These are phyloP conservation scores for Pseudococcus longispinus DNA, from an alignment of 2,888 invertebrate species.

Conservation along the genomic window DNA sequence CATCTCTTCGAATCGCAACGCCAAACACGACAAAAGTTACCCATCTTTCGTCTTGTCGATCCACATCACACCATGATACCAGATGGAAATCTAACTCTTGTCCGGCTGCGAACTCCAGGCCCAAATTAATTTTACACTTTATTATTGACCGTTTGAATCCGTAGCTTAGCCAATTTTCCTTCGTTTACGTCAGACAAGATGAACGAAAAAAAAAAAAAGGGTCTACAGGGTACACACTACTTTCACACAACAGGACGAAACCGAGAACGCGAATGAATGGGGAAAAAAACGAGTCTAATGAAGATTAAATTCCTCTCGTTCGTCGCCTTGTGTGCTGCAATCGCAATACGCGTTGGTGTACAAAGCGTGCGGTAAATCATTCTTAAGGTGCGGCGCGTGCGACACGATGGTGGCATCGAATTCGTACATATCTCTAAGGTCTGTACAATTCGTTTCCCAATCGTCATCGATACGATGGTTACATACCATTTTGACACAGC, in stretches of 20 bases:
- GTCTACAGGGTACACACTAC: neutral
- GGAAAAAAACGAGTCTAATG: neutral
- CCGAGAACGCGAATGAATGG: neutral
- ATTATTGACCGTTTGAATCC: conserved; percentile 1
- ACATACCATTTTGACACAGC: too few relatives aligned
- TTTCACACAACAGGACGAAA: neutral
- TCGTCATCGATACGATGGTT: neutral
- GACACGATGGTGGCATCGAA: neutral
- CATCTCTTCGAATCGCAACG: too few relatives aligned
- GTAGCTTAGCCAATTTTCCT: conserved; percentile 12
- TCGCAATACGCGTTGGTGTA: neutral
- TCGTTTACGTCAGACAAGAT: neutral
- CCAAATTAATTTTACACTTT: conserved; percentile 23
- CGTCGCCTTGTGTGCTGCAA: neutral
- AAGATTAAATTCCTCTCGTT: neutral
- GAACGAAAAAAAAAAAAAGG: neutral
- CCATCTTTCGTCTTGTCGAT: too few relatives aligned
- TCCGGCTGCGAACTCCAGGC: neutral
- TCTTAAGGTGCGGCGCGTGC: neutral
- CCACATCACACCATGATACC: neutral
- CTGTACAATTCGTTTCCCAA: neutral
- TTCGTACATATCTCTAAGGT: neutral
- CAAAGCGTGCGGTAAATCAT: neutral
- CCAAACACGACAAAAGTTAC: too few relatives aligned
- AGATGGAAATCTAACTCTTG: neutral